phyloP scores from a whole-genome alignment of 2,113 vertebrate genomes.

The Marcusenius ussheri region DNA sequence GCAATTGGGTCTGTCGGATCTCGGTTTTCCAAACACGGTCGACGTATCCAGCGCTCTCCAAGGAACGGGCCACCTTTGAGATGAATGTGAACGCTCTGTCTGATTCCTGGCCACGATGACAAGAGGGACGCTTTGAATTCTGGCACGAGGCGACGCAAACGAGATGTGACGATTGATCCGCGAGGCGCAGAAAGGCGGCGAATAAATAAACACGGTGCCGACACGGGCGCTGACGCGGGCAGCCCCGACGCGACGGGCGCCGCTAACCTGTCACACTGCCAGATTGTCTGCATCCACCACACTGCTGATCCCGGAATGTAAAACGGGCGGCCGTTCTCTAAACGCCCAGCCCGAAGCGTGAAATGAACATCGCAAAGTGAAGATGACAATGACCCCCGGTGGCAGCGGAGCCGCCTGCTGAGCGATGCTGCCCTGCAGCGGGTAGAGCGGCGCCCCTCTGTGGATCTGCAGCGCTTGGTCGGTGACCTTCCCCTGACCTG shows the following conservation, averaged over 20 bases:
- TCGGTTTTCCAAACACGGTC: background rate
- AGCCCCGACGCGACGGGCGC: conserved; percentile 69
- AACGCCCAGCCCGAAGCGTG: conserved; percentile 88
- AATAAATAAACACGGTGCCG: conserved; percentile 88
- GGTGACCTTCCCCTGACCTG: background rate
- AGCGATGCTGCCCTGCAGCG: too few species aligned
- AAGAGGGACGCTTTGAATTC: conserved; percentile 63
- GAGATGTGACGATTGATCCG: conserved; percentile 74
- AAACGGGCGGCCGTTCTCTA: conserved; percentile 81
- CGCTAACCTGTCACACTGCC: conserved; percentile 87
- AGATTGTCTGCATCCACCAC: conserved; percentile 83
- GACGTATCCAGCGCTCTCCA: background rate
- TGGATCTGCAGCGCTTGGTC: background rate
- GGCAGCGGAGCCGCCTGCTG: background rate
- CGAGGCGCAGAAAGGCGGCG: conserved; percentile 58
- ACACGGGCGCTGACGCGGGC: conserved; percentile 71
- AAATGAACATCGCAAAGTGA: conserved; percentile 98
- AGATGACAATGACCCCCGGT: conserved; percentile 76
- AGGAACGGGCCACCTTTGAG: conserved; percentile 37
- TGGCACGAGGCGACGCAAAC: conserved; percentile 60
- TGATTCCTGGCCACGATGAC: conserved; percentile 51
- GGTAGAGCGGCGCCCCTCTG: background rate
- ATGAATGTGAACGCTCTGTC: conserved; percentile 56
- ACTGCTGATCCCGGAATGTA: conserved; percentile 97
- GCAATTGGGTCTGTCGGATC: background rate